A percentile compares a stretch with the other conserved stretches of the same genome.
Evolutionary conservation across 2,888 invertebrate species (phyloP).

Genomic region (Deroplatys truncata): DNA sequence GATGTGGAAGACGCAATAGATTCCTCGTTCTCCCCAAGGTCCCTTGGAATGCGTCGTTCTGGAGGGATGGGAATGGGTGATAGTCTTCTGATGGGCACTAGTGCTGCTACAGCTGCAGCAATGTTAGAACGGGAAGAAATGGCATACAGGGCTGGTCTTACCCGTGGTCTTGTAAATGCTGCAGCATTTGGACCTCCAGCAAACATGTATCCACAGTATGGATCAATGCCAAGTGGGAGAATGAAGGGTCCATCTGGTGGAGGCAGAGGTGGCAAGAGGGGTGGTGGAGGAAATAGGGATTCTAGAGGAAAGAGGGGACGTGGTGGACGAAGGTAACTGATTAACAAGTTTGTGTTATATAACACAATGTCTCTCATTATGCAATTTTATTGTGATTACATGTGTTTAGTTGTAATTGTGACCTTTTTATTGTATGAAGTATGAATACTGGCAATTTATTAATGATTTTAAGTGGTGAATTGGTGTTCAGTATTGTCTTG

Average conservation of each 20-base stretch:
- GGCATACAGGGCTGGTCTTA: conserved; percentile 28
- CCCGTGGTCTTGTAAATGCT: conserved; percentile 26
- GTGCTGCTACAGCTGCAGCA: conserved; percentile 23
- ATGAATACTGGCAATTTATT: not conserved
- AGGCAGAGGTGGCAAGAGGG: not conserved
- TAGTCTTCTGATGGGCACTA: conserved; percentile 4
- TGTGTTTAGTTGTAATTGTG: not conserved
- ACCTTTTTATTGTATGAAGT: not conserved
- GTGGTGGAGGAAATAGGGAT: not conserved
- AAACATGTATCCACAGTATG: conserved; percentile 4
- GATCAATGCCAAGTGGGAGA: not conserved
- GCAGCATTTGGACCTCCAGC: conserved; percentile 21
- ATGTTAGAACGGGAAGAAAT: conserved; percentile 29
- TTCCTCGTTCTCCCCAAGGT: conserved; percentile 29
- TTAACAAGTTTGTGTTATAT: not conserved
- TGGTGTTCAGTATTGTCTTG: not conserved
- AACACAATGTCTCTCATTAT: not conserved
- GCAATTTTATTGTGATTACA: not conserved
- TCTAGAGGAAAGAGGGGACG: not conserved
- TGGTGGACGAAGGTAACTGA: conserved; percentile 7
- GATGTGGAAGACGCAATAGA: conserved; percentile 35
- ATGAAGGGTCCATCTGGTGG: not conserved
- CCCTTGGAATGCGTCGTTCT: conserved; percentile 4
- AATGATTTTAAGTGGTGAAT: not conserved
- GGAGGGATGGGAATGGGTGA: not conserved